Base-by-base conservation (phyloP, 1,140 invertebrate species). In the Drosophila novamexicana region DNA sequence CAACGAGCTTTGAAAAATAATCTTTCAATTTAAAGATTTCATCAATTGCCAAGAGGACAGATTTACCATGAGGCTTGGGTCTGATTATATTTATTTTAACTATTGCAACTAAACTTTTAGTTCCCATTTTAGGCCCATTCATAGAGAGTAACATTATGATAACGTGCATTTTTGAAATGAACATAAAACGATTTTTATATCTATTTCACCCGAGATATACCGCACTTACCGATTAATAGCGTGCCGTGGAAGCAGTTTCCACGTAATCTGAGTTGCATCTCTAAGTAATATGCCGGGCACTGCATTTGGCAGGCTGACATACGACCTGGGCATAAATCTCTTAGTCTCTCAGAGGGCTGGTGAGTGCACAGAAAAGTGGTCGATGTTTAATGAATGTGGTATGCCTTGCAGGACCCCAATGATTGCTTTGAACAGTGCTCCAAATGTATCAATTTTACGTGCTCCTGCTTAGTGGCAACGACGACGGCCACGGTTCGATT, bases 391-490 rank as follows among this genome's bases (percentile, higher is more conserved):
- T 86, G 83, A 86, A 89, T 89, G 75, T 79, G 73, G 70, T 71
- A 78, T 83, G 67, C 45, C 22, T 81, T 42, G 42, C 29, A 47
- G 37, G 40, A 32, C 53, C 63, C 57, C 14, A 68, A 68, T 61
- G 58, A 54, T 32, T 65, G 61, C 67, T 66, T 71, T 75, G 75
- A 76, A 66, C 39, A 81, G 10, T 71, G 76, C 64, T 64, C 62
- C 63, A 36, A 76, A 86, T 88, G 83, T 88, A 79, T 86, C 84
- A 86, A 83, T 89, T 83, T 86, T 77, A 86, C 73, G 79, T 79
- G 76, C 42, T 69, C 54, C 44, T 78, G 79, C 81, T 84, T 83
- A 83, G 79, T 82, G 71, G 61, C 47, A 47, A 36, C 64, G 47
- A 36, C 52, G 39, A 62, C 44, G 54, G 50, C 57, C 49, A 12